Conservation (phyloP, 2,888 invertebrate species). For the Euplagia quadripunctaria region DNA sequence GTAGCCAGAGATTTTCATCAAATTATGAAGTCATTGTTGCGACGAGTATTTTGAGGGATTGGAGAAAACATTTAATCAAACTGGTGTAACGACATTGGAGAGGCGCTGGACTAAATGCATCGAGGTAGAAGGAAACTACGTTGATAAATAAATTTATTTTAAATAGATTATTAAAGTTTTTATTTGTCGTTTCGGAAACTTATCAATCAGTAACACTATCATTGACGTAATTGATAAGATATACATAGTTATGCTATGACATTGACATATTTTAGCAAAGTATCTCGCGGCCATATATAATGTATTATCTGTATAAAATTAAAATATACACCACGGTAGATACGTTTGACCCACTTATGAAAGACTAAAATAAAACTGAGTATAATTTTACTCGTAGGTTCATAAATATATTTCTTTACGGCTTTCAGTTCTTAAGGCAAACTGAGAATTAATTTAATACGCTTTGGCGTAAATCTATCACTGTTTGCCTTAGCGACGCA, state of each 20-base stretch:
- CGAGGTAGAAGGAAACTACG: too few species aligned
- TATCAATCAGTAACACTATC: conserved; percentile 35
- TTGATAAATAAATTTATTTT: too few species aligned
- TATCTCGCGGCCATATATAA: conserved; percentile 38
- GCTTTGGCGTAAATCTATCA: conserved; percentile 2
- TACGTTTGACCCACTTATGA: conserved; percentile 44
- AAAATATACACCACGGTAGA: conserved; percentile 27
- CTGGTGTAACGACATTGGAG: too few species aligned
- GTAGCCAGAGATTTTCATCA: too few species aligned
- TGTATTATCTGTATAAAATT: conserved; percentile 43
- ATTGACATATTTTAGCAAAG: conserved; percentile 66
- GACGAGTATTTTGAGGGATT: too few species aligned
- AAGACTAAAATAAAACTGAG: conserved; percentile 47
- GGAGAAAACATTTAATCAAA: too few species aligned
- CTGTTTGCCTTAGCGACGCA: background rate
- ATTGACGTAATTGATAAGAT: conserved; percentile 64
- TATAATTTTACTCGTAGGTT: conserved; percentile 38
- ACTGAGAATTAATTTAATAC: conserved; percentile 17
- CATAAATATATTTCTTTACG: conserved; percentile 48
- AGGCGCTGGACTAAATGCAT: too few species aligned
- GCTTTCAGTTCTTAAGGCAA: conserved; percentile 27
- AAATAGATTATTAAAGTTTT: too few species aligned
- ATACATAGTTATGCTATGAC: conserved; percentile 43
- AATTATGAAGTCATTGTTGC: too few species aligned
- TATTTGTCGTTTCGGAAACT: too few species aligned